Percentiles rank a stretch among this genome's conserved stretches.
Evolutionary conservation across 1,140 invertebrate genomes (phyloP).

Genomic region (Neelides sp.): DNA sequence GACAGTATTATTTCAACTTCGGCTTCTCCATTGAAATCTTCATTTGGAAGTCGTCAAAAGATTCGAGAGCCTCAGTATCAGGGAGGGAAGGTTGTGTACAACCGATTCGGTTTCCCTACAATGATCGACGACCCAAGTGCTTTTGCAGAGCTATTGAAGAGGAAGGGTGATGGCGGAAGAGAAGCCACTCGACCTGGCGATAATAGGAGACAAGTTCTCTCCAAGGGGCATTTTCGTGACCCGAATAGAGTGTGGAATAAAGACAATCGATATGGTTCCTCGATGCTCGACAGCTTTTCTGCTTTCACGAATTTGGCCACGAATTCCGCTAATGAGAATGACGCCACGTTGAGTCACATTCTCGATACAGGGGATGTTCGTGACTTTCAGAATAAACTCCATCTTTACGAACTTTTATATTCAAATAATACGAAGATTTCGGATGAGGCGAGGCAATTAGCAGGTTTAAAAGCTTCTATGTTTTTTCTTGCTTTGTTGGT

Average conservation of each 20-base stretch:
- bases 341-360: conserved; percentile 18
- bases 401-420: conserved; percentile 27
- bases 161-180: conserved; percentile 11
- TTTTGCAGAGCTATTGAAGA: conserved; percentile 1
- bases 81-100: conserved; percentile 16
- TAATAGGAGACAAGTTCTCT: neutral
- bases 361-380: conserved; percentile 20
- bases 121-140: neutral
- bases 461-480: no score
- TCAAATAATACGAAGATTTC: conserved; percentile 23
- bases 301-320: neutral
- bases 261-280: neutral
- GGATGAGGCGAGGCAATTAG: conserved; percentile 28
- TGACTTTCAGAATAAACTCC: conserved; percentile 25
- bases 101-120: conserved; percentile 21
- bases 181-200: neutral
- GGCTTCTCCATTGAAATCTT: neutral
- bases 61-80: neutral
- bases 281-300: neutral
- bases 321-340: neutral
- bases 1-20: neutral
- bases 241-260: neutral
- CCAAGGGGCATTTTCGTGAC: neutral
- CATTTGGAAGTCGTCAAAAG: no score
- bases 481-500: no score